Base-by-base conservation (phyloP, 2,113 vertebrate species). In the Malurus alboscapulatus region DNA sequence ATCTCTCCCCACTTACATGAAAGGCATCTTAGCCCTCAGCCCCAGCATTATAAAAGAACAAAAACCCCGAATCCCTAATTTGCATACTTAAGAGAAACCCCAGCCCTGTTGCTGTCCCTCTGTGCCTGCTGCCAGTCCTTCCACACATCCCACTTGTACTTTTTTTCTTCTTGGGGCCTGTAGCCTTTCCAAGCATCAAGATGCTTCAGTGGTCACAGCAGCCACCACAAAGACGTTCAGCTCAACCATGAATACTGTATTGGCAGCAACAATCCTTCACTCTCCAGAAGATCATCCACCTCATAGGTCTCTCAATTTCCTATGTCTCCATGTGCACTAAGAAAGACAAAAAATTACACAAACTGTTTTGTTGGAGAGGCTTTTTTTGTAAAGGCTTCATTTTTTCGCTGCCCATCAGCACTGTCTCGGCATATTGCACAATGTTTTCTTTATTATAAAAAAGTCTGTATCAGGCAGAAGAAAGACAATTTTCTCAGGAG, bases 391-490 rank as follows among this genome's bases (percentile, higher is more conserved):
- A 95, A 97, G 92, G 84, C 92, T 92, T 95, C 81, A 78, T 72
- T 93, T 73, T 48, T 95, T 88, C 87, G 85, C 92, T 96, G 96
- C 93, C 90, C 58, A 45, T 79, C 93, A 93, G 82, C 94, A 94
- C 92, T 95, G 95, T 94, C 88, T 96, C 95, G 95, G 92, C 87
- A 95, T 98, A 98, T 97, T 98, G 97, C 98, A 98, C 98, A 96
- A 94, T 66, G 88, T 96, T 97, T 96, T 96, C 88, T 97, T 97
- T 97, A 95, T 97, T 97, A 96, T 97, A 97, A 97, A 98, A 97
- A 96, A 92, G 81, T 95, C 96, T 96, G 72, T 86, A 68, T 96
- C 96, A 95, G 95, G 94, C 94, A 96, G 91, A 94, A 74, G 94
- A 93, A 95, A 92, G 58, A 74, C 76, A 65, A 58, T 68, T 96